Percentiles rank a stretch among this genome's conserved stretches.
Conservation (phyloP, 2,797 vertebrate genomes). For the Cichlasoma orientale region DNA sequence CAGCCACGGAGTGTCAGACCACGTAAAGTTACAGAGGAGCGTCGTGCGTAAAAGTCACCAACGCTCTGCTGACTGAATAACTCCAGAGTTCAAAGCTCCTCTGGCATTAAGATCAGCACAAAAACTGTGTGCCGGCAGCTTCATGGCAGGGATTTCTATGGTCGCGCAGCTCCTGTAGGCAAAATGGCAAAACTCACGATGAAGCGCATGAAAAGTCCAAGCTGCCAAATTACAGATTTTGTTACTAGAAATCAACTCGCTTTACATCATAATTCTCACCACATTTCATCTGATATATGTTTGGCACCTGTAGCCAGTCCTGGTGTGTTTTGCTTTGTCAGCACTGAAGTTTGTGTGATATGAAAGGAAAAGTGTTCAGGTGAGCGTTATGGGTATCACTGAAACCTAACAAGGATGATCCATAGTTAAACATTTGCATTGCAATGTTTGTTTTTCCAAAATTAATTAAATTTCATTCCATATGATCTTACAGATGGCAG, state of each 20-base stretch:
- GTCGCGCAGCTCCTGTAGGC: too few species aligned
- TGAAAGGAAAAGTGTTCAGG: background rate
- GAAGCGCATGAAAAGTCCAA: background rate
- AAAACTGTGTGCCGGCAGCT: background rate
- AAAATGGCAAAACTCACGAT: background rate
- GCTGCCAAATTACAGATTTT: background rate
- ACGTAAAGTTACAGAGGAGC: background rate
- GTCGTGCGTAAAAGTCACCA: background rate
- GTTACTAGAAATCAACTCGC: background rate
- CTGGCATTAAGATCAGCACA: background rate
- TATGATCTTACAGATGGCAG: too few species aligned
- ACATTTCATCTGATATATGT: background rate
- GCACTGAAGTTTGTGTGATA: background rate
- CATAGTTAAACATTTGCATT: background rate
- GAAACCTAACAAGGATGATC: background rate
- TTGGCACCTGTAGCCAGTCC: background rate
- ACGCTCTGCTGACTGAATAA: background rate
- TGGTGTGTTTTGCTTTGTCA: too few species aligned
- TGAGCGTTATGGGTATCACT: background rate
- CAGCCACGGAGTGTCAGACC: too few species aligned
- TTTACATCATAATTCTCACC: background rate
- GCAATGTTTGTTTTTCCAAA: background rate
- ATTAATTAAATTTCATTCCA: too few species aligned
- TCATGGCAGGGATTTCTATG: background rate
- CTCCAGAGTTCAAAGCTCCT: background rate